Evolutionary conservation across 2,888 invertebrate genomes (phyloP), one percentile per base, ranked within the genome.

Genomic region (Trichacis sp.): DNA sequence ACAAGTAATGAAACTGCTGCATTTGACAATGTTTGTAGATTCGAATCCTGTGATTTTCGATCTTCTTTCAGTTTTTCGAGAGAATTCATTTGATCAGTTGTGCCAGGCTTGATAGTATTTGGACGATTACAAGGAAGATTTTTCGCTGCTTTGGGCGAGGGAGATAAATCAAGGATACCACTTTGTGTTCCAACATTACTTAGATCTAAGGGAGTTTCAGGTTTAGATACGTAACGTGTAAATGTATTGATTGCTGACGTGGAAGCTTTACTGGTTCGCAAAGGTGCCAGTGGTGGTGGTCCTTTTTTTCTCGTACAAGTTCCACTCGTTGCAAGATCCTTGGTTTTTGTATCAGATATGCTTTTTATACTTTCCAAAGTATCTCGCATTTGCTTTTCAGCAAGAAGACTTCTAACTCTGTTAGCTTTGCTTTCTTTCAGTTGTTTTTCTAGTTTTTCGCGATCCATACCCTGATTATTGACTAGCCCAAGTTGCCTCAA

Each of bases 311-410:
- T 80, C 1, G 57, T 43, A 1, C 38, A 59, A n/a, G 9, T 56
- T 14, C 48, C 36, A 6, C 61, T 11, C 1, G 45, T 19, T 1
- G 62, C 6, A 2, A 61, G 52, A 36, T 70, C 68, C 62, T 70
- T 70, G 9, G 30, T 53, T 30, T 70, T 68, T 15, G 56, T 54
- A 18, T 48, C 66, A 4, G 47, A 69, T 68, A 71, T 73, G n/a
- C 73, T 75, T 48, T 79, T 79, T 4, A 80, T 78, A 19, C 78
- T 79, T 57, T 78, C 76, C 4, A 79, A 52, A 5, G 79, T 73
- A 49, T 81, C 81, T 4, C 81, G 77, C 80, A 81, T 80, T 59
- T 81, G 80, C 14, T 81, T 81, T 50, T 81, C 81, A 3, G 81
- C 81, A 9, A 81, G 15, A 1, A 81, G 56, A 61, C 81, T 81